Evolutionary conservation across 2,797 vertebrate species (phyloP).

Genomic region (Pseudochirops corinnae): DNA sequence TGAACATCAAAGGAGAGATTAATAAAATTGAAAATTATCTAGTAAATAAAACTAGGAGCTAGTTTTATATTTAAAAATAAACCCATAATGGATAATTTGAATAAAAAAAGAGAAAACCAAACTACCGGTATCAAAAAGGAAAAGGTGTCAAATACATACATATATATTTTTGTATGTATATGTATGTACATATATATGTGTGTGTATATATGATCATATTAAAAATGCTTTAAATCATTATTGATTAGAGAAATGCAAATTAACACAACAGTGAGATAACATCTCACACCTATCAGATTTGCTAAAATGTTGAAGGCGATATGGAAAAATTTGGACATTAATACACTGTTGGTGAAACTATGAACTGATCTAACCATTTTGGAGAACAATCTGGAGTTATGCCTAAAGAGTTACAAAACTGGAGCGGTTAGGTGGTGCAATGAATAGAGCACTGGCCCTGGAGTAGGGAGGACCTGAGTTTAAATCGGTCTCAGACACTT

Average conservation of each 20-base stretch:
- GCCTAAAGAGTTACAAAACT: background rate
- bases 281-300: background rate
- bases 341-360: background rate
- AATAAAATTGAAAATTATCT: background rate
- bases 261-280: background rate
- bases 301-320: background rate
- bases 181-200: no score
- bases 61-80: background rate
- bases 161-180: no score
- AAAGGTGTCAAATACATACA: background rate
- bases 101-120: background rate
- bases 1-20: background rate
- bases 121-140: background rate
- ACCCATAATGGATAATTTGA: background rate
- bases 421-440: no score
- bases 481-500: no score
- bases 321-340: background rate
- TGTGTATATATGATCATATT: background rate
- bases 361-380: background rate
- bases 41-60: background rate
- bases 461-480: no score
- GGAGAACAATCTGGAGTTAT: background rate
- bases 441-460: no score
- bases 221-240: background rate
- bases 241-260: background rate